Evolutionary conservation across 2,888 invertebrate genomes (phyloP).

Genomic region (Ormyrus rosae): DNA sequence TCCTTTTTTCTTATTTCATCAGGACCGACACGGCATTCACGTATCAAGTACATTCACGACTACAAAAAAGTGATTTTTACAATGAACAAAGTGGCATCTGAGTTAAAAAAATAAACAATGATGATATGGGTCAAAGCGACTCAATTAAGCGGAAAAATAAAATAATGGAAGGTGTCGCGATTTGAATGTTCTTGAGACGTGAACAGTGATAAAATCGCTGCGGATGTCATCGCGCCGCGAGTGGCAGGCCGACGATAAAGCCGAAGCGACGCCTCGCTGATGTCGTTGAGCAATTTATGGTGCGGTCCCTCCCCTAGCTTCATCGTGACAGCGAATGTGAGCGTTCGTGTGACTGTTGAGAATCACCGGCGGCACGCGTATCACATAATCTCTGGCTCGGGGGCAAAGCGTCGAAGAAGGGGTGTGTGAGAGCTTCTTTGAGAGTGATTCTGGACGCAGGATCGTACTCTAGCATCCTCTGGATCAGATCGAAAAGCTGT

Average conservation of each 20-base stretch:
- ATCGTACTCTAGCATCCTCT: constrained; percentile 98
- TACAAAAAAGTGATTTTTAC: constrained; percentile 11
- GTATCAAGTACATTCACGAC: constrained; percentile 35
- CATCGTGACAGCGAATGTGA: constrained; percentile 86
- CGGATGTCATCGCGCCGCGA: constrained; percentile 46
- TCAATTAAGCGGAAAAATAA: no score
- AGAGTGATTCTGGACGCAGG: constrained; percentile 93
- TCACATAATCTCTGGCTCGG: constrained; percentile 85
- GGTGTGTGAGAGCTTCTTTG: constrained; percentile 91
- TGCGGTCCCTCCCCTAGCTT: constrained; percentile 76
- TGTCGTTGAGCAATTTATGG: constrained; percentile 27
- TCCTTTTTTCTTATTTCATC: constrained; percentile 22
- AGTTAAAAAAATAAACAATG: constrained; percentile 8
- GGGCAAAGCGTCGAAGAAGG: constrained; percentile 93
- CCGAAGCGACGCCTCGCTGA: constrained; percentile 8
- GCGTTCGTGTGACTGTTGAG: constrained; percentile 79
- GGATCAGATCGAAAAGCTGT: constrained; percentile 95
- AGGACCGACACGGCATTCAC: constrained; percentile 49
- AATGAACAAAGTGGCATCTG: constrained; percentile 7
- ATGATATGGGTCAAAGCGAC: not conserved
- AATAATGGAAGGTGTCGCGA: no score
- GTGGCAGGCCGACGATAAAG: constrained; percentile 13
- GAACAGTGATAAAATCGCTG: not conserved
- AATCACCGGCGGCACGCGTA: constrained; percentile 76
- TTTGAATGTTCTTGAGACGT: constrained; percentile 32